Evolutionary conservation across 2,888 invertebrate species (phyloP).

Genomic region (Cephus sareptanus): DNA sequence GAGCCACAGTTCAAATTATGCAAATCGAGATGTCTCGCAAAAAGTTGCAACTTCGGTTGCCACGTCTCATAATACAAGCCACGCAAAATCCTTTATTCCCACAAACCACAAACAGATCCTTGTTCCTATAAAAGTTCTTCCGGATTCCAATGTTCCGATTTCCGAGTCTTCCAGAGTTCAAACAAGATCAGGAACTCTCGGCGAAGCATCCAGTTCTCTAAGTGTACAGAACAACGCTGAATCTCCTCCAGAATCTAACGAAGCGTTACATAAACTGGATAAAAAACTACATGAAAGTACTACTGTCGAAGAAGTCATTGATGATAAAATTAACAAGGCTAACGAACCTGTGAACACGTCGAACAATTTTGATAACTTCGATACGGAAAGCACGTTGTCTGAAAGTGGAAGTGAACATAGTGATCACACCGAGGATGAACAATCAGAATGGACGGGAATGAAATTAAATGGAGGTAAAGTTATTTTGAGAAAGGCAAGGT

Average conservation of each 20-base stretch:
- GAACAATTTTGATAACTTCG: slow-evolving; percentile 39
- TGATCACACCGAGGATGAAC: slow-evolving; percentile 60
- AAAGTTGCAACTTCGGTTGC: slow-evolving; percentile 19
- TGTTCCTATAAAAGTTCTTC: slow-evolving; percentile 58
- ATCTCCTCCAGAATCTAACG: slow-evolving; percentile 15
- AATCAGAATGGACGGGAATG: slow-evolving; percentile 62
- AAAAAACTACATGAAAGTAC: background rate
- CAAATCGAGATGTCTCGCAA: slow-evolving; percentile 11
- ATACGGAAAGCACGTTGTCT: slow-evolving; percentile 50
- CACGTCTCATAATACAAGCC: slow-evolving; percentile 20
- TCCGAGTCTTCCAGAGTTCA: slow-evolving; percentile 63
- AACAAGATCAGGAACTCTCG: slow-evolving; percentile 57
- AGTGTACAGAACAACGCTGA: slow-evolving; percentile 24
- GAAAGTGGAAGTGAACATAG: slow-evolving; percentile 56
- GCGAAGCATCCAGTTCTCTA: slow-evolving; percentile 33
- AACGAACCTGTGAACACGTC: background rate
- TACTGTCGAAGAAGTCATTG: background rate
- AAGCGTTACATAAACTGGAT: background rate
- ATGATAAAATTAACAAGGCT: slow-evolving; percentile 5
- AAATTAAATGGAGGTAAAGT: slow-evolving; percentile 74
- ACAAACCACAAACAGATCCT: slow-evolving; percentile 41
- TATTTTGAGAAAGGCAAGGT: slow-evolving; percentile 76
- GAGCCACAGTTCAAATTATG: slow-evolving; percentile 3
- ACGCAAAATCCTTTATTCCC: slow-evolving; percentile 24
- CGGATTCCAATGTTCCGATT: slow-evolving; percentile 55